These are phyloP conservation scores for Drosophila merina DNA, from an alignment of 2,888 invertebrate genomes.

Conservation along the genomic window DNA sequence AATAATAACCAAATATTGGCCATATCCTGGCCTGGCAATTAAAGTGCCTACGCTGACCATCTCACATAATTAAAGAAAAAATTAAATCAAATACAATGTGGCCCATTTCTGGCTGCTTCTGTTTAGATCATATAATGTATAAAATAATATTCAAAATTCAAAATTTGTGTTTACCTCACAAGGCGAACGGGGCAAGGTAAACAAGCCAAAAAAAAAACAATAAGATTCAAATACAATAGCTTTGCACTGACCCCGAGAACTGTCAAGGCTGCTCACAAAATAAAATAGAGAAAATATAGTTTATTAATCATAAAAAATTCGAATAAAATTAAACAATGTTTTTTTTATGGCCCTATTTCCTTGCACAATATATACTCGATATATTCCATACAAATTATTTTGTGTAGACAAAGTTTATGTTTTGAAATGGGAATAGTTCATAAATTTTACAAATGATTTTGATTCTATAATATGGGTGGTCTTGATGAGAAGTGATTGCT, in stretches of 20 bases:
- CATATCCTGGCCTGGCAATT: conserved; percentile 45
- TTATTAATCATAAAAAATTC: not conserved
- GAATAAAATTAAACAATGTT: not conserved
- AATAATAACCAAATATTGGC: conserved; percentile 36
- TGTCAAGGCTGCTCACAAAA: conserved; percentile 27
- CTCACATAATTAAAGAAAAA: conserved; percentile 27
- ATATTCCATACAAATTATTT: not conserved
- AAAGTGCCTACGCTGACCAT: conserved; percentile 47
- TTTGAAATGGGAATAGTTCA: not conserved
- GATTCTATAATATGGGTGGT: not conserved
- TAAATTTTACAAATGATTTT: not conserved
- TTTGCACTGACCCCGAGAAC: conserved; percentile 12
- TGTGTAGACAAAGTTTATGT: not conserved
- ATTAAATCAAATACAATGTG: conserved; percentile 39
- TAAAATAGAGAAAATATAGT: conserved; percentile 10
- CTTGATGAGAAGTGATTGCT: no score
- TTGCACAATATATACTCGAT: not conserved
- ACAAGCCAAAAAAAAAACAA: conserved; percentile 10
- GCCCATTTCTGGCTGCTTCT: conserved; percentile 21
- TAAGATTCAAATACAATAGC: conserved; percentile 26
- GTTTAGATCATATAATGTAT: conserved; percentile 37
- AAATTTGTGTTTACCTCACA: conserved; percentile 26
- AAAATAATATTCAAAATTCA: conserved; percentile 29
- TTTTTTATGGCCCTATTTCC: not conserved
- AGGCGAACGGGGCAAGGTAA: conserved; percentile 19